Evolutionary conservation across 2,797 vertebrate genomes (phyloP), one percentile per base, ranked within the genome.

Genomic region (Sebastes goodei): DNA sequence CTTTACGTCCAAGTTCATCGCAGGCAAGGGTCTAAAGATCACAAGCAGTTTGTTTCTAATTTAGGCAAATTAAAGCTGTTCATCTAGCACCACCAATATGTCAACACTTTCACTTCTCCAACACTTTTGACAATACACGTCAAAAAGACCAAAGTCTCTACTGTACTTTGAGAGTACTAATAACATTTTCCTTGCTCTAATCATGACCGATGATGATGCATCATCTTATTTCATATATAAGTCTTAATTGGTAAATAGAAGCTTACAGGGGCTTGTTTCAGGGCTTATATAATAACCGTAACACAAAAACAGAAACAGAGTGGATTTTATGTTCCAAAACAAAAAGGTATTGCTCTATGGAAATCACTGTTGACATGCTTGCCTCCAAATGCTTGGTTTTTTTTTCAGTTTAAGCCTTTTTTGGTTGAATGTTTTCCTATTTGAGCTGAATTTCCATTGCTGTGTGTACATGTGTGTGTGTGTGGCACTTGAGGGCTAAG

Each of bases 301-400:
- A n/a, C 42, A 82, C 15, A 80, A 63, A 75, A 76, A 69, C 73
- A 83, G 52, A 30, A 65, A 62, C 38, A 30, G 57, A 83, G 74
- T 69, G 61, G 62, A 69, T 87, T 87, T 85, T 25, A 68, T 61
- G 60, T 84, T 69, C 61, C 23, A 60, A 61, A 69, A 59, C 56
- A 66, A 70, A 71, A 83, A 33, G 6, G 10, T 25, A 78, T 84
- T 77, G 73, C 81, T 79, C 69, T 32, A 17, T 88, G 76, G 81
- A 80, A 88, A 83, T 85, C 62, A 32, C 30, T 87, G 76, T 84
- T 89, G 85, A 85, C 87, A 85, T 76, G 60, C 57, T 78, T 78
- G 71, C 60, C 80, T 80, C 61, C 53, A 82, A 80, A 77, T 86
- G 86, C 80, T 80, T 84, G 33, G 80, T 79, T 77, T 84, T 85